Conservation (phyloP, 1,140 invertebrate species). For the Penaeus indicus region DNA sequence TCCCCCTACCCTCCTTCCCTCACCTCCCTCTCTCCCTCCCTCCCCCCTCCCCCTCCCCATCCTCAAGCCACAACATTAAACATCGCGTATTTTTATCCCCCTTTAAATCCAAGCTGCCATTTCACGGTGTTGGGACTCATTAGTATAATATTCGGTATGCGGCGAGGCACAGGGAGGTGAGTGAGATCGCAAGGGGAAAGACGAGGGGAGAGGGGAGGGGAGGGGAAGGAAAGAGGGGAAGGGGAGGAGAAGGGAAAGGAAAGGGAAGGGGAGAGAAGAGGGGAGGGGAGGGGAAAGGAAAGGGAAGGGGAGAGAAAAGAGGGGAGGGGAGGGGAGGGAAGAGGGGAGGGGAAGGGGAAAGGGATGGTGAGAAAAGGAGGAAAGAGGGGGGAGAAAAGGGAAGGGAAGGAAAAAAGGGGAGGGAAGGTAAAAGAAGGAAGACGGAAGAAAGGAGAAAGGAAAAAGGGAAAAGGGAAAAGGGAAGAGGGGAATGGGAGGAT, state of each 20-base stretch:
- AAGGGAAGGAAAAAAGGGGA: background rate
- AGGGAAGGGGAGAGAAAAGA: no score
- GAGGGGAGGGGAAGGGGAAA: background rate
- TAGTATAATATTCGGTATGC: conserved; percentile 53
- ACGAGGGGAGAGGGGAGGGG: background rate
- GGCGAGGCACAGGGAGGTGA: background rate
- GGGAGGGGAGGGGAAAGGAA: background rate
- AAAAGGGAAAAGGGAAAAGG: background rate
- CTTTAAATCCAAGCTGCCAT: conserved; percentile 40
- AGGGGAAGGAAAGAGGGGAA: background rate
- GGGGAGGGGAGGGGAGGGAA: background rate
- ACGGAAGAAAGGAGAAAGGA: background rate
- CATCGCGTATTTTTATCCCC: background rate
- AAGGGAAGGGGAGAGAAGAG: background rate
- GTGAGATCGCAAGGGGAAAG: background rate
- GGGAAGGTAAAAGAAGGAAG: background rate
- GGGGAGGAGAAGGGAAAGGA: background rate
- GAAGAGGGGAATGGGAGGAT: background rate
- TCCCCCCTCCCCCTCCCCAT: background rate
- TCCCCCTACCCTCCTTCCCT: background rate
- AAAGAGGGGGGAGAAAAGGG: background rate
- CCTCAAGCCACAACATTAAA: background rate
- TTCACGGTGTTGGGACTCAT: conserved; percentile 60
- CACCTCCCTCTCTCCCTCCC: background rate
- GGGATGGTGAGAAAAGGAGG: background rate